Evolutionary conservation across 92 coral and sea anemone species (phyloP).

Genomic region (Palythoa caribaeorum): DNA sequence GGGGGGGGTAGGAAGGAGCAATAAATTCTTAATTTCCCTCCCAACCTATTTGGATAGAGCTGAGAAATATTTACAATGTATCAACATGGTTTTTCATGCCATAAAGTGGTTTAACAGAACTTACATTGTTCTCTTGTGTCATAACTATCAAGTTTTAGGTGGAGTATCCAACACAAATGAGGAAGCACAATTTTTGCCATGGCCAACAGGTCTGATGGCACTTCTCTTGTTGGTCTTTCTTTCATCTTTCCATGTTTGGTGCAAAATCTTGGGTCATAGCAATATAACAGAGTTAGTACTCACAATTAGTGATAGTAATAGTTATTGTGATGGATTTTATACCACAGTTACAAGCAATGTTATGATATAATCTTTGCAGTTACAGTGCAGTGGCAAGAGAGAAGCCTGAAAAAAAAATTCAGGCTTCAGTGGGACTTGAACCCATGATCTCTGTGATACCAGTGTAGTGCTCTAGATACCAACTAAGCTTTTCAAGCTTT

Average conservation of each 20-base stretch:
- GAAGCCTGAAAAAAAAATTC: too few species aligned
- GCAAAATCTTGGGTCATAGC: conserved; percentile 78
- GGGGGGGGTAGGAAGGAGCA: too few species aligned
- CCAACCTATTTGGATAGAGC: neutral
- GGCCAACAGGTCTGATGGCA: conserved; percentile 79
- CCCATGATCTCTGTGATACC: too few species aligned
- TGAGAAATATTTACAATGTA: too few species aligned
- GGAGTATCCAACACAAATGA: conserved; percentile 79
- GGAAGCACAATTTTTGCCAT: conserved; percentile 93
- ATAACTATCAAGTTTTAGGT: conserved; percentile 73
- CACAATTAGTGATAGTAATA: neutral
- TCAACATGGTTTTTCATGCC: neutral
- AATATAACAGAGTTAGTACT: neutral
- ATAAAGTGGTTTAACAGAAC: neutral
- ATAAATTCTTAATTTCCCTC: too few species aligned
- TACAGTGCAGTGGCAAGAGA: too few species aligned
- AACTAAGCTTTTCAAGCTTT: too few species aligned
- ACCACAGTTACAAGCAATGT: neutral
- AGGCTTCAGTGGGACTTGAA: too few species aligned
- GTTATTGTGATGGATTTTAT: neutral
- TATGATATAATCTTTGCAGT: neutral
- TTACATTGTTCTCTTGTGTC: conserved; percentile 69
- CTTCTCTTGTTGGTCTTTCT: conserved; percentile 57
- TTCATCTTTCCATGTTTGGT: conserved; percentile 79
- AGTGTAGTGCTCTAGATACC: too few species aligned